Evolutionary conservation across 2,888 invertebrate genomes (phyloP).

Genomic region (Brenthis daphne): DNA sequence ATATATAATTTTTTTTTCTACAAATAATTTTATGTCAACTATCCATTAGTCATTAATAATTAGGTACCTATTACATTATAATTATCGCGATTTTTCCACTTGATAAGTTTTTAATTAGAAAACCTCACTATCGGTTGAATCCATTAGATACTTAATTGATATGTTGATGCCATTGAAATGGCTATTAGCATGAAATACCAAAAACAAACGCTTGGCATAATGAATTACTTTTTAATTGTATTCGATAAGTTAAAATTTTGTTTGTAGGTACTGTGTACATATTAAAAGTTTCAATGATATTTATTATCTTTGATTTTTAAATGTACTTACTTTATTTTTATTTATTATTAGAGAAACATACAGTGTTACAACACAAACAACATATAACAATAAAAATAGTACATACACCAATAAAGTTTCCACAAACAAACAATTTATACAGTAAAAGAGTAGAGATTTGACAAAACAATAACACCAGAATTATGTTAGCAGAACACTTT

Average conservation of each 20-base stretch:
- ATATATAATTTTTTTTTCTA: no score
- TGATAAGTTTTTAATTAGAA: constrained; percentile 11
- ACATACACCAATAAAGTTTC: no score
- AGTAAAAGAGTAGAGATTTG: no score
- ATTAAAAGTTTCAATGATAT: background rate
- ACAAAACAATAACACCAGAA: no score
- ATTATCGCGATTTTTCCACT: constrained; percentile 1
- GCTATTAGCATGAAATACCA: constrained; percentile 4
- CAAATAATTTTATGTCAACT: constrained; percentile 1
- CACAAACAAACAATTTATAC: no score
- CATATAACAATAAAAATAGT: no score
- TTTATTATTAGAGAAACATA: no score
- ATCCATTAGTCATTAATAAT: background rate
- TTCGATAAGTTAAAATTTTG: background rate
- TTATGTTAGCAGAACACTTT: no score
- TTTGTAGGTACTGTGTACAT: background rate
- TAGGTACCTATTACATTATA: no score
- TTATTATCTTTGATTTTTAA: background rate
- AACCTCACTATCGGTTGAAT: constrained; percentile 5
- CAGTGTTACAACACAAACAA: no score
- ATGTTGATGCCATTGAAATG: constrained; percentile 6
- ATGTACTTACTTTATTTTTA: no score
- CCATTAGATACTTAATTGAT: constrained; percentile 9
- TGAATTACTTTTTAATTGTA: constrained; percentile 4
- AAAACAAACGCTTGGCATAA: background rate